phyloP scores from a whole-genome alignment of 2,888 invertebrate genomes.

The Lacanobia oleracea region DNA sequence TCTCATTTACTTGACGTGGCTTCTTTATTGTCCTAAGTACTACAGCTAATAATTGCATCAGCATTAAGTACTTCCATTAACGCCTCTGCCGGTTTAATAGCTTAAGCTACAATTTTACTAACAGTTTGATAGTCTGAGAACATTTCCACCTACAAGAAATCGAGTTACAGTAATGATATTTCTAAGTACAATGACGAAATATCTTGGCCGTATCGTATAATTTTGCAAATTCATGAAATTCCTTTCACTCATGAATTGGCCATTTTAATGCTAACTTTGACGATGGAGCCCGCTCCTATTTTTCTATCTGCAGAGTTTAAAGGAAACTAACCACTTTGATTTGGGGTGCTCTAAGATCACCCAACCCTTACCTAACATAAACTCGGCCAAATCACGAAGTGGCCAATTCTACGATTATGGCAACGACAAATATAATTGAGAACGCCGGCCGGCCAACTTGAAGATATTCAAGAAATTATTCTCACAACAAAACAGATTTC shows the following conservation, averaged over 20 bases:
- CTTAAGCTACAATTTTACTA: neutral
- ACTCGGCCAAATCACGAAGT: too few species aligned
- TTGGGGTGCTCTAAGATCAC: too few species aligned
- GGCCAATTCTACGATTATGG: too few species aligned
- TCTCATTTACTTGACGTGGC: neutral
- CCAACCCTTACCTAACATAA: too few species aligned
- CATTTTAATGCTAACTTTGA: too few species aligned
- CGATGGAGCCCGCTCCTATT: too few species aligned
- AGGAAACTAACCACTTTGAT: too few species aligned
- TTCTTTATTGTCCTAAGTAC: slow-evolving; percentile 1
- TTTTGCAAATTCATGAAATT: too few species aligned
- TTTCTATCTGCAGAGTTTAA: too few species aligned
- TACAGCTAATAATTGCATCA: slow-evolving; percentile 12
- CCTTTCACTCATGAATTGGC: too few species aligned
- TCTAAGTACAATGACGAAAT: neutral
- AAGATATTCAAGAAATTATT: neutral
- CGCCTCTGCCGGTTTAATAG: slow-evolving; percentile 20
- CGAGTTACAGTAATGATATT: too few species aligned
- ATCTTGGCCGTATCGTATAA: too few species aligned
- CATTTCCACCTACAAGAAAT: slow-evolving; percentile 21
- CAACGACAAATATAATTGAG: neutral
- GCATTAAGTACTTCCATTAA: slow-evolving; percentile 10
- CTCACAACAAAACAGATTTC: neutral
- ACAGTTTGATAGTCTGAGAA: neutral
- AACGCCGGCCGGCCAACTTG: neutral